Base-by-base conservation (phyloP, 2,113 vertebrate genomes). In the Onychostruthus taczanowskii region DNA sequence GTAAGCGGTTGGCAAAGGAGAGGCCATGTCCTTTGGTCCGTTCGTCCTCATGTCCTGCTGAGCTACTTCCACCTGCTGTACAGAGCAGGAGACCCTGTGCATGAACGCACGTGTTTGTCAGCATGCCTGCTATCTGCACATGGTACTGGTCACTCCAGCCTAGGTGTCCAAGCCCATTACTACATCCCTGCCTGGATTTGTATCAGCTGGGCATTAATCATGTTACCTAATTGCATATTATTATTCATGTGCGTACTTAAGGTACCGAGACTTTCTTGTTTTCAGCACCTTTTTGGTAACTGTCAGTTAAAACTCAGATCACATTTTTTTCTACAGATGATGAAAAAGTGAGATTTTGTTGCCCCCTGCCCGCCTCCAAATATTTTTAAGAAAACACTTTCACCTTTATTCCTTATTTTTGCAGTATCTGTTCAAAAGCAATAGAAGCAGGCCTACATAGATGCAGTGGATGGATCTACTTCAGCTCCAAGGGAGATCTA, bases 291-390 rank as follows among this genome's bases (percentile, higher is more conserved):
- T 67, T 44, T 80, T 55, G 47, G n/a, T 82, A 64, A 56, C 64
- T 68, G 78, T 35, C 59, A 23, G 2, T 56, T 72, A 53, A 92
- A 76, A 49, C n/a, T 56, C 28, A 7, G n/a, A 77, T 70, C 0
- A 0, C 5, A 1, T 52, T 74, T 59, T 59, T 59, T 91, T 67
- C 73, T 59, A 44, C 43, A 44, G 47, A 17, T 53, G 31, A 46
- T 8, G 11, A 26, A 86, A 85, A 73, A 68, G 44, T 18, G 26
- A 19, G 12, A 46, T 76, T 70, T 83, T 53, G 37, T 79, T 76
- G 68, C 22, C 13, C 27, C 31, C 22, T 4, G 2, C 49, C 31
- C 0, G 0, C 31, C 7, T 8, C 13, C 39, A 43, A 53, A n/a
- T 70, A 62, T 37, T 76, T 94, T 85, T 27, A 70, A 63, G 75